Base-by-base conservation (phyloP, 2,888 invertebrate genomes). In the Sylvicola cinctus region DNA sequence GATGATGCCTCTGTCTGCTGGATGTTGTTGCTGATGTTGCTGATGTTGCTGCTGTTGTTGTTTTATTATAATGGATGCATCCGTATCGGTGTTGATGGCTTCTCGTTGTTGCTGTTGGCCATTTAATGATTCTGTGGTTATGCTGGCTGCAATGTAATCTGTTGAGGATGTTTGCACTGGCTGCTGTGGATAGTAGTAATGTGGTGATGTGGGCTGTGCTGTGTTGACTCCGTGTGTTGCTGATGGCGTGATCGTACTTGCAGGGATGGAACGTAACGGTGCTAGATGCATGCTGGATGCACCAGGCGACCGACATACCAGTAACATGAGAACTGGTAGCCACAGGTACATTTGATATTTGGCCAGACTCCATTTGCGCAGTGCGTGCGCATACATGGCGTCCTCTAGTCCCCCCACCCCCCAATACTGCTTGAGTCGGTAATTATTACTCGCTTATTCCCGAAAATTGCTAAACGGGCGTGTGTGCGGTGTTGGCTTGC, bases 311-410 rank as follows among this genome's bases (percentile, higher is more conserved):
- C 49, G 52, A 43, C 48, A 48, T 46, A 51, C 46, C 47, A 56
- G 51, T 50, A 56, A 49, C 48, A 55, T 51, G 46, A 49, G 44
- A 46, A 46, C 49, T 45, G 51, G 48, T 46, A 51, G 50, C 53
- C 49, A 52, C 55, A 54, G 49, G 49, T 51, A 54, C 55, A 57
- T 55, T 52, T 51, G 56, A 55, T 52, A 53, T 53, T 53, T 55
- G 50, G 52, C 52, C 50, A 54, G 51, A 58, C 55, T 58, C 56
- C 60, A 58, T 58, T 57, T 59, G 58, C 58, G 58, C 58, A 58
- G 51, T 51, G 52, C 49, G 52, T 55, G 60, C 58, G 58, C 58
- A 59, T 58, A 51, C 58, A 58, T 58, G 58, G 54, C 58, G 58
- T 58, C 53, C 50, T 39, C 36, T 26, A 35, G 39, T 39, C 39